phyloP scores from a whole-genome alignment of 1,140 invertebrate species.

The Drosophila navojoa region DNA sequence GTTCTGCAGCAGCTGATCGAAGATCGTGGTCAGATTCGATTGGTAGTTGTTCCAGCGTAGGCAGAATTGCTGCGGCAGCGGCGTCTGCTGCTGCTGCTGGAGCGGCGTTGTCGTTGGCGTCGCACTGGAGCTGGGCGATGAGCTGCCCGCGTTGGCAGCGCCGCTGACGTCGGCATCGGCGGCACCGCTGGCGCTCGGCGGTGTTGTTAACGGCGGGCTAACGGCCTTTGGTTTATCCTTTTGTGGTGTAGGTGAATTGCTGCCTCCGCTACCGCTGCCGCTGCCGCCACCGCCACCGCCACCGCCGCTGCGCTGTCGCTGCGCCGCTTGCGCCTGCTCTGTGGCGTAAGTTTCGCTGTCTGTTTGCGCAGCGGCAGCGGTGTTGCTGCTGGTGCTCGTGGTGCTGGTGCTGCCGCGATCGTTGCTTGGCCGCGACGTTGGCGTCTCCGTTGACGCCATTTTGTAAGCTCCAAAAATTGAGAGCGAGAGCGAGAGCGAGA shows the following conservation, averaged over 20 bases:
- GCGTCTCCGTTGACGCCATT: conserved; percentile 48
- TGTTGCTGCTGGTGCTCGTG: conserved; percentile 12
- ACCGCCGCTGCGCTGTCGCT: conserved; percentile 65
- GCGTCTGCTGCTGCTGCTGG: conserved; percentile 8
- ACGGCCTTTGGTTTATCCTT: conserved; percentile 22
- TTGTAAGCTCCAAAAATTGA: conserved; percentile 16
- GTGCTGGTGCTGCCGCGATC: conserved; percentile 21
- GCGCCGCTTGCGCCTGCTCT: conserved; percentile 57
- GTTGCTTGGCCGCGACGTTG: conserved; percentile 33
- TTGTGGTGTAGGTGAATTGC: conserved; percentile 20
- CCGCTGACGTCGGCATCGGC: conserved; percentile 15
- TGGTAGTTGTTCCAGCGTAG: conserved; percentile 98
- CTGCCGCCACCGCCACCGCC: conserved; percentile 39
- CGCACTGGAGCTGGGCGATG: conserved; percentile 23
- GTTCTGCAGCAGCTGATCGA: conserved; percentile 95
- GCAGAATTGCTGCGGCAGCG: conserved; percentile 87
- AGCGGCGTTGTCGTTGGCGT: conserved; percentile 7
- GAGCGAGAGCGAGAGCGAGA: conserved; percentile 14
- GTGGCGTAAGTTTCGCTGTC: conserved; percentile 34
- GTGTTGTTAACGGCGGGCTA: conserved; percentile 23
- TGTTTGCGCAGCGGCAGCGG: conserved; percentile 34
- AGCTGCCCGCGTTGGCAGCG: conserved; percentile 12
- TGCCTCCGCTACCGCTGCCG: conserved; percentile 8
- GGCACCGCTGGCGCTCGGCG: conserved; percentile 11
- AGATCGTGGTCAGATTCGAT: conserved; percentile 94